Percentiles rank a stretch among this genome's conserved stretches.
These are phyloP conservation scores for Bhutanitis thaidina DNA, from an alignment of 2,888 invertebrate species.

Conservation along the genomic window DNA sequence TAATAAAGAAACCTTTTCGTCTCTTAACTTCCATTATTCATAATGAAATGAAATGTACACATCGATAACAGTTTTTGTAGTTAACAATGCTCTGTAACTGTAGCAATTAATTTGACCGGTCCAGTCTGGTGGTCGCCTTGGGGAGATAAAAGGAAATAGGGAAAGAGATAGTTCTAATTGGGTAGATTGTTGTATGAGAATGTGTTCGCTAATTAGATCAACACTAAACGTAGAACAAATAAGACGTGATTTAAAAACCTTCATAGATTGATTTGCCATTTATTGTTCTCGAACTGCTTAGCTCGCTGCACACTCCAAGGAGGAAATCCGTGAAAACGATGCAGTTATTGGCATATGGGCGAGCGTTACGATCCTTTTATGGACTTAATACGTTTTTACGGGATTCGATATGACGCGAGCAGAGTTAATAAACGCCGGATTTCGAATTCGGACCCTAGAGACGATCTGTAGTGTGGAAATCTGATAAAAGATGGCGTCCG, in stretches of 20 bases:
- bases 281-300: neutral
- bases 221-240: no score
- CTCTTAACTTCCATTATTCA: no score
- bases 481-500: neutral
- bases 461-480: neutral
- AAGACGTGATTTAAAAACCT: neutral
- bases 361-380: slow-evolving; percentile 45
- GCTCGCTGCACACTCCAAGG: slow-evolving; percentile 12
- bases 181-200: no score
- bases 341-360: slow-evolving; percentile 27
- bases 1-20: no score
- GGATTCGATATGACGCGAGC: slow-evolving; percentile 38
- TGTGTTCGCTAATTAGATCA: no score
- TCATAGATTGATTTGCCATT: neutral
- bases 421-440: slow-evolving; percentile 33
- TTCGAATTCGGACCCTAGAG: neutral
- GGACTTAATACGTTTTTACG: slow-evolving; percentile 51
- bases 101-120: no score
- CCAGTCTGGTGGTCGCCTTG: no score
- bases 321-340: slow-evolving; percentile 7
- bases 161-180: no score
- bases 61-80: no score
- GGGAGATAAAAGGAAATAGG: no score
- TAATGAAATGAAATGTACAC: no score
- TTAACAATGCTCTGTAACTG: no score